Conservation (phyloP, 1,140 invertebrate genomes). For the Drosophila watanabei region DNA sequence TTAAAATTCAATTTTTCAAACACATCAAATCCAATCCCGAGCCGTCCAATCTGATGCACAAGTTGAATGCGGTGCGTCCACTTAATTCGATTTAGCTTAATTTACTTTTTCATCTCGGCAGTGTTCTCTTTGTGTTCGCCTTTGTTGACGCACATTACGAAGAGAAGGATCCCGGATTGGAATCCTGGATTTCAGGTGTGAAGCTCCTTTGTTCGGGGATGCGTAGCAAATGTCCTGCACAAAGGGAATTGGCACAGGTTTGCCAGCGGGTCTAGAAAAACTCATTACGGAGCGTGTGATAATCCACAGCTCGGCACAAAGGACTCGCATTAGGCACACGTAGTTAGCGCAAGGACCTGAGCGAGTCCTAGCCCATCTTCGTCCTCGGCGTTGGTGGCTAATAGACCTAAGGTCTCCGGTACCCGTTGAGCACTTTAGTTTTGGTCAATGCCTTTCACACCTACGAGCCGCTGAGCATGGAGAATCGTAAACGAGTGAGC, state of each 20-base stretch:
- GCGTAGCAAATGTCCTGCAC: conserved; percentile 68
- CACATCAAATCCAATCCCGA: conserved; percentile 56
- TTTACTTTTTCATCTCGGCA: conserved; percentile 57
- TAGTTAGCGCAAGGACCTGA: conserved; percentile 78
- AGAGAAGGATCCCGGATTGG: conserved; percentile 19
- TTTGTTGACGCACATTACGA: conserved; percentile 54
- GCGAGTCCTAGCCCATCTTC: conserved; percentile 20
- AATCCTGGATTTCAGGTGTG: conserved; percentile 26
- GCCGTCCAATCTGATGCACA: conserved; percentile 40
- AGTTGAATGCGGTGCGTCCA: conserved; percentile 62
- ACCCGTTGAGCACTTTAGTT: conserved; percentile 69
- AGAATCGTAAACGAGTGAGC: conserved; percentile 67
- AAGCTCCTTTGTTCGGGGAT: conserved; percentile 59
- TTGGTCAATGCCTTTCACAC: conserved; percentile 82
- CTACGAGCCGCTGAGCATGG: conserved; percentile 68
- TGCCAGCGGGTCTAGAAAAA: conserved; percentile 70
- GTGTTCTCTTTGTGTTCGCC: conserved; percentile 25
- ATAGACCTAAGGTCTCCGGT: conserved; percentile 48
- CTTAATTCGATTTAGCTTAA: conserved; percentile 80
- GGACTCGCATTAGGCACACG: conserved; percentile 74
- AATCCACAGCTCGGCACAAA: conserved; percentile 74
- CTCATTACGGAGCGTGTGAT: conserved; percentile 78
- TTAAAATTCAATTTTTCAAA: conserved; percentile 84
- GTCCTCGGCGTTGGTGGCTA: conserved; percentile 69
- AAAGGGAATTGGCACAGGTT: conserved; percentile 75